These are phyloP conservation scores for Penaeus japonicus DNA, from an alignment of 1,140 invertebrate species.

Conservation along the genomic window DNA sequence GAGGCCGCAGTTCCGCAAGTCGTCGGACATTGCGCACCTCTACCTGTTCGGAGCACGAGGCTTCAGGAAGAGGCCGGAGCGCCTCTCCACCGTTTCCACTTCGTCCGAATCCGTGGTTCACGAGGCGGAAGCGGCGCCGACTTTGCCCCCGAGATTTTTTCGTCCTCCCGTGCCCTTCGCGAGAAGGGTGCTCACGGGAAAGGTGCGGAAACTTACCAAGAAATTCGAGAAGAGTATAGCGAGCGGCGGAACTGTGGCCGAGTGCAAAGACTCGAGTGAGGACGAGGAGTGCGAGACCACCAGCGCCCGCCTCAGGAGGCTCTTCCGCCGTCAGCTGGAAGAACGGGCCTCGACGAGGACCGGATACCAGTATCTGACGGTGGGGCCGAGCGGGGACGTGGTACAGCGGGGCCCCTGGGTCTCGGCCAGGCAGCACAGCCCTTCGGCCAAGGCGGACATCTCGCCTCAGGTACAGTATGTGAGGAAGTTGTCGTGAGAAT, in stretches of 20 bases:
- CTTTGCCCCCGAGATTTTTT: not conserved
- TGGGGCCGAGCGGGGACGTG: not conserved
- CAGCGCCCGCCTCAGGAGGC: conserved; percentile 32
- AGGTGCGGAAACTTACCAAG: conserved; percentile 39
- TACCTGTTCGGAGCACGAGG: conserved; percentile 17
- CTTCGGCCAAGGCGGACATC: not conserved
- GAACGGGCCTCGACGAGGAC: not conserved
- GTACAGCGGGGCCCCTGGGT: not conserved
- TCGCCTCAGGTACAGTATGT: conserved; percentile 13
- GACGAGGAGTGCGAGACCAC: conserved; percentile 18
- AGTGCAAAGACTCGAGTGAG: not conserved
- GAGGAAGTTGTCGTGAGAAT: not conserved
- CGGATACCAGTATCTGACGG: conserved; percentile 14
- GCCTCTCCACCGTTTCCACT: conserved; percentile 33
- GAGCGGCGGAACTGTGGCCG: not conserved
- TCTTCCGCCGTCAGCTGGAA: not conserved
- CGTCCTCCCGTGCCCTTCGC: conserved; percentile 28
- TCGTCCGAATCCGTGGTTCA: conserved; percentile 14
- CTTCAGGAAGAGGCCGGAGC: not conserved
- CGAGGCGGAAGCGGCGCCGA: not conserved
- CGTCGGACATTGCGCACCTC: conserved; percentile 40
- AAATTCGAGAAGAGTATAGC: conserved; percentile 28
- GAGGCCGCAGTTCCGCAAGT: conserved; percentile 42
- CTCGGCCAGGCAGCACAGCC: not conserved
- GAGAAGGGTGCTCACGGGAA: conserved; percentile 39